Base-by-base conservation (phyloP, 1,140 invertebrate genomes). In the Scaptomyza montana region DNA sequence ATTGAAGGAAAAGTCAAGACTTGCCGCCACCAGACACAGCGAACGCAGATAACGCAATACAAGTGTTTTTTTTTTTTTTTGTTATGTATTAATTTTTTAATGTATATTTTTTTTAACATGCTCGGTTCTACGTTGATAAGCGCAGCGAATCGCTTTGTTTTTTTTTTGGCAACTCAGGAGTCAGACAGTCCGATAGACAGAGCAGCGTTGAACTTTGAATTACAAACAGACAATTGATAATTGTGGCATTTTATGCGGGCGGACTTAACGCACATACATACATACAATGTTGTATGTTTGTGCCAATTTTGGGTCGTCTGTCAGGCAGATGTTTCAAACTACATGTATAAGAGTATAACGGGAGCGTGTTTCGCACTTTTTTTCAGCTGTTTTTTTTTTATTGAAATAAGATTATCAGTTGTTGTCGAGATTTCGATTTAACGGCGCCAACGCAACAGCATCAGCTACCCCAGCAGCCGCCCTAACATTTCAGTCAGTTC, bases 351-450 rank as follows among this genome's bases (percentile, higher is more conserved):
- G 16, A 51, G 45, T 33, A 56, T 39, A 12, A 21, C 30, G 13
- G 46, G 8, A 43, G 55, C 62, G 49, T 68, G 74, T 63, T 72
- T 77, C 74, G 78, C 78, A 86, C 51, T 56, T 82, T 78, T 81
- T 71, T 49, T 47, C n/a, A 21, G 56, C 13, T 51, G 8, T 10
- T 68, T 66, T 70, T 60, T 61, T 13, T 30, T 13, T 12, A 36
- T 69, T 67, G 65, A 46, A 57, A 76, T 70, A 65, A 71, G 78
- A 86, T 80, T 87, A 87, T 87, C 82, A 87, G 82, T 87, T 82
- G 78, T 89, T 87, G 82, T 77, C 57, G 71, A 82, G 82, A 87
- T 89, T 78, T 77, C 76, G 68, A 89, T 65, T 86, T 73, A 62
- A 78, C 78, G 71, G 81, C 75, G 50, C 66, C 54, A 61, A 43